A percentile compares a stretch with the other conserved stretches of the same genome.
Evolutionary conservation across 92 coral and sea anemone species (phyloP).

Genomic region (Siderastrea radians): DNA sequence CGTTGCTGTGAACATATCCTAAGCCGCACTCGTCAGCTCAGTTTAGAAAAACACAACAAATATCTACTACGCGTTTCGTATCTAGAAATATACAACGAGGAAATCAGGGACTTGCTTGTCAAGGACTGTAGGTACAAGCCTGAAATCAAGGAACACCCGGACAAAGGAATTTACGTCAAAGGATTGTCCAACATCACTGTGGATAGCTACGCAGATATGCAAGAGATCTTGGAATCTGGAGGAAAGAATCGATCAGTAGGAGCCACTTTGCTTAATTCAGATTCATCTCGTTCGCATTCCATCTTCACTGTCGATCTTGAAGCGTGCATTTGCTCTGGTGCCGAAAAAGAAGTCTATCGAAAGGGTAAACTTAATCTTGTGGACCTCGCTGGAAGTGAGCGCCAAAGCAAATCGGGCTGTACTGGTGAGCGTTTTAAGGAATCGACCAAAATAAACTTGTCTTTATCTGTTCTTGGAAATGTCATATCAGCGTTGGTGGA

Average conservation of each 20-base stretch:
- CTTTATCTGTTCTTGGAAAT: conserved; percentile 89
- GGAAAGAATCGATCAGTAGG: conserved; percentile 88
- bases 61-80: conserved; percentile 86
- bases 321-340: conserved; percentile 59
- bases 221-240: conserved; percentile 75
- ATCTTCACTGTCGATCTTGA: conserved; percentile 85
- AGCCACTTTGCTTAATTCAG: conserved; percentile 81
- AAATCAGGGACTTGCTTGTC: conserved; percentile 77
- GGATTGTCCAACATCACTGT: conserved; percentile 88
- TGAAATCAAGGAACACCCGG: conserved; percentile 89
- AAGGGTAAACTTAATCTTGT: conserved; percentile 86
- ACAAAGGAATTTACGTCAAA: conserved; percentile 89
- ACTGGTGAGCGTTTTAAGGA: conserved; percentile 91
- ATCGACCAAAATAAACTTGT: conserved; percentile 87
- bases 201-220: conserved; percentile 82
- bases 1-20: conserved; percentile 86
- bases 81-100: conserved; percentile 92
- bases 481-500: conserved; percentile 90
- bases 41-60: conserved; percentile 69
- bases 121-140: conserved; percentile 76
- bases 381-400: conserved; percentile 92
- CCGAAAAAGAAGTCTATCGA: conserved; percentile 76
- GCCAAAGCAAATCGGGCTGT: conserved; percentile 91
- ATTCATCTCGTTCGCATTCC: conserved; percentile 89
- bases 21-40: conserved; percentile 61